Percentiles rank a stretch among this genome's conserved stretches.
These are phyloP conservation scores for Venustaconcha ellipsiformis DNA, from an alignment of 1,140 invertebrate species.

Conservation along the genomic window DNA sequence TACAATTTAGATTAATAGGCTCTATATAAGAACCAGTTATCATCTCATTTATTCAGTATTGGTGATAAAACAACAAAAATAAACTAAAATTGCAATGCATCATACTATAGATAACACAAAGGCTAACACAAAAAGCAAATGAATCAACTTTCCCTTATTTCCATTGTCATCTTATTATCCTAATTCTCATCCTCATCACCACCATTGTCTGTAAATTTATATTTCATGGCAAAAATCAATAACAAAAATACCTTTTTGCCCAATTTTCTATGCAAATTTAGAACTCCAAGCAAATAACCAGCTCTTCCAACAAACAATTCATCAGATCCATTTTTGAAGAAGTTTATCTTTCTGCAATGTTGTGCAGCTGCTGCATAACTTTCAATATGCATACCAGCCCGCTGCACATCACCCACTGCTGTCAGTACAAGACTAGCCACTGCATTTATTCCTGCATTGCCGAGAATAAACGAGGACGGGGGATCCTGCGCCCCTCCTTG, in stretches of 20 bases:
- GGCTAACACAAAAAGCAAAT: neutral
- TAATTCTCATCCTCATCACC: neutral
- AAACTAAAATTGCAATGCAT: neutral
- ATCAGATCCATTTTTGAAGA: slow-evolving; percentile 81
- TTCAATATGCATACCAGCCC: slow-evolving; percentile 45
- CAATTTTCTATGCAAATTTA: slow-evolving; percentile 74
- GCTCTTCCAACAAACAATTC: slow-evolving; percentile 87
- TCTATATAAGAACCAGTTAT: no score
- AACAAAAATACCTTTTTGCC: slow-evolving; percentile 34
- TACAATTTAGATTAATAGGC: no score
- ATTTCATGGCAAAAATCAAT: neutral
- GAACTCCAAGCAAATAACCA: slow-evolving; percentile 81
- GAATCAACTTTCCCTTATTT: neutral
- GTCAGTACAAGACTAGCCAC: slow-evolving; percentile 65
- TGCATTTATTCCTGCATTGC: slow-evolving; percentile 68
- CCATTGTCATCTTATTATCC: no score
- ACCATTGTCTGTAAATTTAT: neutral
- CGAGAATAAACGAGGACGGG: slow-evolving; percentile 69
- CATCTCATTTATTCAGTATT: neutral
- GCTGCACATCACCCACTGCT: slow-evolving; percentile 48
- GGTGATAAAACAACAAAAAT: neutral
- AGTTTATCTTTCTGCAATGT: slow-evolving; percentile 72
- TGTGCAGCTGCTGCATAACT: slow-evolving; percentile 59
- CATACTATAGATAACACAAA: neutral
- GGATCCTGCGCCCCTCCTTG: slow-evolving; percentile 32